Conservation (phyloP, 1,140 invertebrate species). For the Drosophila mauritiana region DNA sequence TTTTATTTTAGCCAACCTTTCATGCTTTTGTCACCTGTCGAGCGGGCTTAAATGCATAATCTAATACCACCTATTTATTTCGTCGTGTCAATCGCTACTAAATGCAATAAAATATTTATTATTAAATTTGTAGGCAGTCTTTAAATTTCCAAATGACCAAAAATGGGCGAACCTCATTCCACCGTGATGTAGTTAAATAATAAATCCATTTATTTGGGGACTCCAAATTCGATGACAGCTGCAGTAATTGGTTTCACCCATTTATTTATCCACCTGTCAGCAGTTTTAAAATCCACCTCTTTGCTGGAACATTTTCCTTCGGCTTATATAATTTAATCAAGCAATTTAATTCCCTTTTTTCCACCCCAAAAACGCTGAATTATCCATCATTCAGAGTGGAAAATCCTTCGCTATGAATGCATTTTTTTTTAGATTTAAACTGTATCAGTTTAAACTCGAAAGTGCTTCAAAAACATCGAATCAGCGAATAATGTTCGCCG, state of each 20-base stretch:
- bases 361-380: background rate
- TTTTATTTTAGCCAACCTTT: background rate
- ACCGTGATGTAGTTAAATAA: background rate
- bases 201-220: background rate
- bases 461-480: background rate
- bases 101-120: background rate
- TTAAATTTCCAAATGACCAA: background rate
- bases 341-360: background rate
- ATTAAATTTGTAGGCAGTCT: background rate
- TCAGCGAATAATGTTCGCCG: background rate
- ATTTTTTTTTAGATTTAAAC: background rate
- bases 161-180: background rate
- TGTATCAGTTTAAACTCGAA: background rate
- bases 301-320: background rate
- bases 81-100: background rate
- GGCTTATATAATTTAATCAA: background rate
- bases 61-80: background rate
- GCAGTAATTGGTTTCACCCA: slow-evolving; percentile 1
- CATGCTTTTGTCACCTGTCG: background rate
- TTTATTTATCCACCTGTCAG: background rate
- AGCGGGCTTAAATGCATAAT: background rate
- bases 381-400: too few relatives aligned
- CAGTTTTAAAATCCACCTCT: background rate
- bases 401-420: too few relatives aligned
- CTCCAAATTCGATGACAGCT: background rate